These are phyloP conservation scores for Polydesmus complanatus DNA, from an alignment of 2,888 invertebrate species.

Conservation along the genomic window DNA sequence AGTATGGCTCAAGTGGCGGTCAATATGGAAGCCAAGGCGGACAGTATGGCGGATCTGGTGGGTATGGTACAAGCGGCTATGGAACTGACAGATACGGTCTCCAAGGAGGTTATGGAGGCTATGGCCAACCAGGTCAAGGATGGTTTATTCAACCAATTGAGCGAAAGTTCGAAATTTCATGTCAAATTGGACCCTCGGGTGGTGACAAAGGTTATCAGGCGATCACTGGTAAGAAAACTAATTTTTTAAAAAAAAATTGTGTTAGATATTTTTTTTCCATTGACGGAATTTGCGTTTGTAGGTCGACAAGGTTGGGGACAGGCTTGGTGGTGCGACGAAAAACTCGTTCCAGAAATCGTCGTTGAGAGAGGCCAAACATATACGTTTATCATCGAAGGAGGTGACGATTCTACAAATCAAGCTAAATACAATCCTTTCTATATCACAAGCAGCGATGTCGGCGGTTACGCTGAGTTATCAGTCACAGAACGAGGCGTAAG, in stretches of 20 bases:
- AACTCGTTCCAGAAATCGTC: conserved; percentile 31
- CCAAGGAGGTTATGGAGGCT: background rate
- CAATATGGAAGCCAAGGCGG: background rate
- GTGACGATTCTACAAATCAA: conserved; percentile 57
- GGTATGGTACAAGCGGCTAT: conserved; percentile 1
- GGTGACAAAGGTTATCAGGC: conserved; percentile 79
- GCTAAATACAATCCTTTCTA: conserved; percentile 84
- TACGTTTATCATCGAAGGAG: conserved; percentile 30
- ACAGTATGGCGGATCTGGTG: conserved; percentile 4
- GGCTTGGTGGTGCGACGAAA: conserved; percentile 31
- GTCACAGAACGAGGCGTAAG: conserved; percentile 42
- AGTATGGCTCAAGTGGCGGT: background rate
- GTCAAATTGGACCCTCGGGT: conserved; percentile 18
- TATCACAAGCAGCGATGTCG: conserved; percentile 71
- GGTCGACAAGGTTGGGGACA: conserved; percentile 31
- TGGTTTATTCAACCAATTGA: conserved; percentile 14
- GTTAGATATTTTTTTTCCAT: background rate
- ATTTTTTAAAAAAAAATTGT: background rate
- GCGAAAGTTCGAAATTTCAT: conserved; percentile 10
- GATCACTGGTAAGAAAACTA: conserved; percentile 35
- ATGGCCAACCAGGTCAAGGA: background rate
- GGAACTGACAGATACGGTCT: background rate
- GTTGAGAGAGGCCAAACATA: conserved; percentile 30
- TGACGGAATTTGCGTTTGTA: conserved; percentile 16
- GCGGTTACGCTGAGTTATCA: conserved; percentile 68